Conservation (phyloP, 2,797 vertebrate genomes). For the Aulostomus chinensis region DNA sequence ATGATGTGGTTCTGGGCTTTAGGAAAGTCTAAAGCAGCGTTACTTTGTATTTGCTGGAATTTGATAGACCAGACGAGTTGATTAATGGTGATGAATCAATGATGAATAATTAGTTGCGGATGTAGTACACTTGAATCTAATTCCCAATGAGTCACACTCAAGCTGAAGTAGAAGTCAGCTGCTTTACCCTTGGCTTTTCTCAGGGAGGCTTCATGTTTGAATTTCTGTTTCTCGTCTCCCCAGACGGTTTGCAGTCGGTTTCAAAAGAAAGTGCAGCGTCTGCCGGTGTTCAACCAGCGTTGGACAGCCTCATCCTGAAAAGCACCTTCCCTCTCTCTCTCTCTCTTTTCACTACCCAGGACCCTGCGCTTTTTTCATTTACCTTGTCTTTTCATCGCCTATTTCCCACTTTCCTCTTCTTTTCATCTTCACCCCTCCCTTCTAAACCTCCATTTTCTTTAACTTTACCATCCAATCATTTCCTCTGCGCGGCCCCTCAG, state of each 20-base stretch:
- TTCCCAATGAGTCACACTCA: too few species aligned
- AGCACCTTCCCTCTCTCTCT: conserved; percentile 8
- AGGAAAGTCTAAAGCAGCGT: not conserved
- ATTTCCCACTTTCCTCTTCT: conserved; percentile 14
- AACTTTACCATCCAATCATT: conserved; percentile 22
- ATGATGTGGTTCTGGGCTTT: not conserved
- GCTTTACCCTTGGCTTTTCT: not conserved
- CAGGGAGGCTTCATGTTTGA: not conserved
- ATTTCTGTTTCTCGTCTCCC: not conserved
- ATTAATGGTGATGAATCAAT: not conserved
- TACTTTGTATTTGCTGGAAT: too few species aligned
- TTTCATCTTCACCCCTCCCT: conserved; percentile 22
- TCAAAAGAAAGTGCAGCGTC: not conserved
- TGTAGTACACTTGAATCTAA: too few species aligned
- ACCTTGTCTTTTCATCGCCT: conserved; percentile 1
- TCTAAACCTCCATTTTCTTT: conserved; percentile 29
- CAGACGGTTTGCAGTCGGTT: conserved; percentile 6
- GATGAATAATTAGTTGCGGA: too few species aligned
- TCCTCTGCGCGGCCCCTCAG: conserved; percentile 14
- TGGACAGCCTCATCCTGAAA: too few species aligned
- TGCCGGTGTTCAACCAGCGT: too few species aligned
- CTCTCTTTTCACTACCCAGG: conserved; percentile 3
- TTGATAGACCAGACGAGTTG: too few species aligned
- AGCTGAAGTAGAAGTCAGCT: too few species aligned
- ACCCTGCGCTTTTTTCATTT: conserved; percentile 7